Evolutionary conservation across 2,797 vertebrate species (phyloP).

Genomic region (Spinibarbus caldwelli): DNA sequence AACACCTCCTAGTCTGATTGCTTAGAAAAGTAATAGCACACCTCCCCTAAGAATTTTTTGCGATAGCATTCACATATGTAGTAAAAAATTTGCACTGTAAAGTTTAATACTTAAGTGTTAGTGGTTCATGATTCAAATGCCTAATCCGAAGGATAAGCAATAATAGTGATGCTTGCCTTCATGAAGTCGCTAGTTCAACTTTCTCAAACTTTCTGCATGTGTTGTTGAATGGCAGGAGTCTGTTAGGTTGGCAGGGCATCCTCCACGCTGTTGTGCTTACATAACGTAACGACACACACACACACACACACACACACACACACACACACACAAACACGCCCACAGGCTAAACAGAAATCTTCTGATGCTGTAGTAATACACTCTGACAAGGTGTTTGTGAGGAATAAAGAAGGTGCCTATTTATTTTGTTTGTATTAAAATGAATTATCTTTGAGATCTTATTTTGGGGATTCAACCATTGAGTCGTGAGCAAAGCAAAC

Average conservation of each 20-base stretch:
- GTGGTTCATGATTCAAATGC: not conserved
- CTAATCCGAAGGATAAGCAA: not conserved
- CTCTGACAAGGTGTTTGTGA: not conserved
- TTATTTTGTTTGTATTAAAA: not conserved
- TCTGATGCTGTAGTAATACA: slow-evolving; percentile 33
- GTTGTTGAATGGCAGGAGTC: not conserved
- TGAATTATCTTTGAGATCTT: not conserved
- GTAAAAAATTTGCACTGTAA: not conserved
- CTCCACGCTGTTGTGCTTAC: slow-evolving; percentile 27
- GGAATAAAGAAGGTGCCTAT: not conserved
- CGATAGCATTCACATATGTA: not conserved
- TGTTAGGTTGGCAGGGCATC: slow-evolving; percentile 24
- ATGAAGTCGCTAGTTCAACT: not conserved
- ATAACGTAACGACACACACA: slow-evolving; percentile 11
- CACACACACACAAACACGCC: not conserved
- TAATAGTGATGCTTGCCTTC: not conserved
- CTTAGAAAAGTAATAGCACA: not conserved
- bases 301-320: not conserved
- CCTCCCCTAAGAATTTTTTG: not conserved
- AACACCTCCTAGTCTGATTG: not conserved
- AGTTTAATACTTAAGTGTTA: not conserved
- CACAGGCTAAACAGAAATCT: slow-evolving; percentile 6
- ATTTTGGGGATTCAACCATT: not conserved
- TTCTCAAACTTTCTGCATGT: not conserved
- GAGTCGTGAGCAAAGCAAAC: slow-evolving; percentile 15